phyloP scores from a whole-genome alignment of 2,888 invertebrate genomes.

The Trichogramma dendrolimi region DNA sequence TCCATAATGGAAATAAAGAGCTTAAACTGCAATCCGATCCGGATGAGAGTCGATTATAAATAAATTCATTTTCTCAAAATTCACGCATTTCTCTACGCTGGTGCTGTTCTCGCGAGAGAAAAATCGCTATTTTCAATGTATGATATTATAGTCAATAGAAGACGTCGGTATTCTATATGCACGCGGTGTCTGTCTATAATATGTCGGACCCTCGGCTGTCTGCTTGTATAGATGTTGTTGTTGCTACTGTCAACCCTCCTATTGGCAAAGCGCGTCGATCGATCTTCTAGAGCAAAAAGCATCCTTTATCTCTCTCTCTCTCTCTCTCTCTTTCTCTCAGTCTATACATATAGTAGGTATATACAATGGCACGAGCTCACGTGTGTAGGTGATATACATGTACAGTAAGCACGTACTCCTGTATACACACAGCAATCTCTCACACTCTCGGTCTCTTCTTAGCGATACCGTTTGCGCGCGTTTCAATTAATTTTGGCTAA shows the following conservation, averaged over 20 bases:
- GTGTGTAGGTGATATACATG: not conserved
- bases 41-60: too few species aligned
- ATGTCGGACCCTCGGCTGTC: too few species aligned
- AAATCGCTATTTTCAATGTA: constrained; percentile 28
- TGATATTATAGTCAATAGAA: constrained; percentile 30
- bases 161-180: too few species aligned
- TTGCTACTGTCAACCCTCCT: constrained; percentile 9
- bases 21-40: not conserved
- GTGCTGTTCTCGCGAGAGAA: not conserved
- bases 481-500: constrained; percentile 35
- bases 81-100: not conserved
- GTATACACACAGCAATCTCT: not conserved
- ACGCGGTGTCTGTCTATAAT: too few species aligned
- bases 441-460: constrained; percentile 19
- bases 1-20: not conserved
- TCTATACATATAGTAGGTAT: not conserved
- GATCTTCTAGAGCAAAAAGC: not conserved
- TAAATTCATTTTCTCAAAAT: too few species aligned
- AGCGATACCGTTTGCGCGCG: constrained; percentile 31
- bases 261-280: constrained; percentile 13
- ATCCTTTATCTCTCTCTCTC: not conserved
- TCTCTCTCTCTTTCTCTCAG: not conserved
- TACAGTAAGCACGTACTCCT: not conserved
- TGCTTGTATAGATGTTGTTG: too few species aligned
- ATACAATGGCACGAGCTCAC: not conserved